Base-by-base conservation (phyloP, 2,113 vertebrate genomes). In the Rafetus swinhoei region DNA sequence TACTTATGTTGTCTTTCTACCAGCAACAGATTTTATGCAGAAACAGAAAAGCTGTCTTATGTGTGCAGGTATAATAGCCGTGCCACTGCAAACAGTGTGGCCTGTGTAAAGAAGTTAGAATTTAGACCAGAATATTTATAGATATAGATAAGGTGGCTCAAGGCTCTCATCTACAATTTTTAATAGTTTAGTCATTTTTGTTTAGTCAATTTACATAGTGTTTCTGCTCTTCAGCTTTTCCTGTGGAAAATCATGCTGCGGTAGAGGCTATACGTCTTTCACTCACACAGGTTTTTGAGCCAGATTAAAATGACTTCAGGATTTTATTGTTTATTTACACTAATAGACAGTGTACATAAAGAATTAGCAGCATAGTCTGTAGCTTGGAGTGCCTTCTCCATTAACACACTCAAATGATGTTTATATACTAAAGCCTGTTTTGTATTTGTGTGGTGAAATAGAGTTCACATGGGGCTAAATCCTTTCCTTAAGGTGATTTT, bases 171-270 rank as follows among this genome's bases (percentile, higher is more conserved):
- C 65, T 69, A 69, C 32, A 69, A 19, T 69, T 72, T 35, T 72
- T 35, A 19, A 35, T 35, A 72, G 16, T 35, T 72, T 35, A 35
- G 65, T 21, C 7, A 11, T 72, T 72, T 72, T 72, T 35, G 18
- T 72, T 72, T 35, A 72, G 18, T 35, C n/a, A 35, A 21, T 35
- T 72, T 72, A n/a, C n/a, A 21, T n/a, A 79, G 3, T 77, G 35
- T 83, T 92, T 88, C 83, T 80, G 85, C 27, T 50, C 24, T 55
- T 92, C 90, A 53, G 18, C 7, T 85, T 90, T 87, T 92, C 77
- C 45, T 84, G 55, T 88, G 60, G 29, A 50, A 62, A 90, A 76
- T 72, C 2, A 8, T 60, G 24, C 22, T 45, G 59, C 24, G 92
- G 32, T 79, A 25, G 25, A 86, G 80, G 69, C 81, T 2, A 81